phyloP scores from a whole-genome alignment of 37 sponge, comb jelly and placozoan species.

The Spongilla lacustris region DNA sequence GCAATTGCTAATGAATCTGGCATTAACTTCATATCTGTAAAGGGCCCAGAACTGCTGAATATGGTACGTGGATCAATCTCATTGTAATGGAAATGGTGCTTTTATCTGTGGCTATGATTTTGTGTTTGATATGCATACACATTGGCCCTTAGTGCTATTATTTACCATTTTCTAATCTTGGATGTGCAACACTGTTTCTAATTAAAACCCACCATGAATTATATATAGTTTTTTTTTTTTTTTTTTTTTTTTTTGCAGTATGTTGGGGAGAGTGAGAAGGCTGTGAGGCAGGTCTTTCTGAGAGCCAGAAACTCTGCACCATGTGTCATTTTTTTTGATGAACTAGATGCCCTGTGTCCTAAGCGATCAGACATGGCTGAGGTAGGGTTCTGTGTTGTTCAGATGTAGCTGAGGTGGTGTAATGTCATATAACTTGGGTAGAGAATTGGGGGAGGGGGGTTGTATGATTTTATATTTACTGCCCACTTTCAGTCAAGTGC shows the following conservation, averaged over 20 bases:
- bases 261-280: constrained; percentile 99
- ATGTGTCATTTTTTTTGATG: constrained; percentile 99
- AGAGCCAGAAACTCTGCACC: constrained; percentile 94
- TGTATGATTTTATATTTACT: too few species aligned
- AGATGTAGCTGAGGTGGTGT: not conserved
- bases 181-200: too few species aligned
- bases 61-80: constrained; percentile 64
- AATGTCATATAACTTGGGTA: too few species aligned
- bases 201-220: too few species aligned
- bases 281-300: constrained; percentile 96
- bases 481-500: constrained; percentile 59
- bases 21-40: constrained; percentile 98
- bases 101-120: not conserved
- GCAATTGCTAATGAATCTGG: constrained; percentile 98
- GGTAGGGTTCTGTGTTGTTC: constrained; percentile 37
- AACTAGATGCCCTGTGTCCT: constrained; percentile 96
- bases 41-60: constrained; percentile 98
- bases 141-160: too few species aligned
- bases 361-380: constrained; percentile 83
- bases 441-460: too few species aligned
- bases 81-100: not conserved
- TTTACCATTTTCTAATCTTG: too few species aligned
- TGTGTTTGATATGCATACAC: not conserved
- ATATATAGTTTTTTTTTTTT: too few species aligned
- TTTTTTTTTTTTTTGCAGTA: constrained; percentile 59